phyloP scores from a whole-genome alignment of 2,113 vertebrate species.

The Petroica traversi region DNA sequence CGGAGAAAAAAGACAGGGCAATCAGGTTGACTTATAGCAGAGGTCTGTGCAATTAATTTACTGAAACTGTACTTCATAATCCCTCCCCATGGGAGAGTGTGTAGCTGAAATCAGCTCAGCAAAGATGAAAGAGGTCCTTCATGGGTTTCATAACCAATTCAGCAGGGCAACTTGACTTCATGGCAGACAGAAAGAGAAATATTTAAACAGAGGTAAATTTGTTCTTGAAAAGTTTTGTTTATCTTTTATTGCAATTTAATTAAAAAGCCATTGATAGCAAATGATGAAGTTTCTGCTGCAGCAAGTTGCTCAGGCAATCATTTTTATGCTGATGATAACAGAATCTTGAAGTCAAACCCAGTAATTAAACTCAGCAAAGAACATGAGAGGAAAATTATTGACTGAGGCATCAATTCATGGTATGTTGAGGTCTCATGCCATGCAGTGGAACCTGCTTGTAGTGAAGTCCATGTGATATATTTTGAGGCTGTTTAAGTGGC shows the following conservation, averaged over 20 bases:
- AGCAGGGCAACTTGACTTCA: background rate
- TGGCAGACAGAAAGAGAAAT: background rate
- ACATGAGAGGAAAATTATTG: background rate
- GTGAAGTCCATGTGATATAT: background rate
- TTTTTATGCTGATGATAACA: slow-evolving; percentile 12
- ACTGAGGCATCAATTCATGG: background rate
- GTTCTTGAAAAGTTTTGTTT: background rate
- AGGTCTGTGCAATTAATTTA: background rate
- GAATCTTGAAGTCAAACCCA: background rate
- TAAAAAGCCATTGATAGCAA: background rate
- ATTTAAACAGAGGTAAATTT: background rate
- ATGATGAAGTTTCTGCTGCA: background rate
- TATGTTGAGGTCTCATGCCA: background rate
- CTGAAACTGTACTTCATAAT: background rate
- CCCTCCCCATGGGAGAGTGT: background rate
- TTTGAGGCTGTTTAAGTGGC: background rate
- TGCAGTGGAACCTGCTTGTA: background rate
- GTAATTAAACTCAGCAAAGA: background rate
- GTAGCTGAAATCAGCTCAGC: background rate
- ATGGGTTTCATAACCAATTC: background rate
- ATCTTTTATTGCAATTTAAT: slow-evolving; percentile 18
- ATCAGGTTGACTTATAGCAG: background rate
- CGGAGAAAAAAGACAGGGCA: background rate
- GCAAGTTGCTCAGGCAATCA: background rate
- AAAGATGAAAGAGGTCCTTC: background rate